Base-by-base conservation (phyloP, 2,113 vertebrate genomes). In the Hypomesus transpacificus region DNA sequence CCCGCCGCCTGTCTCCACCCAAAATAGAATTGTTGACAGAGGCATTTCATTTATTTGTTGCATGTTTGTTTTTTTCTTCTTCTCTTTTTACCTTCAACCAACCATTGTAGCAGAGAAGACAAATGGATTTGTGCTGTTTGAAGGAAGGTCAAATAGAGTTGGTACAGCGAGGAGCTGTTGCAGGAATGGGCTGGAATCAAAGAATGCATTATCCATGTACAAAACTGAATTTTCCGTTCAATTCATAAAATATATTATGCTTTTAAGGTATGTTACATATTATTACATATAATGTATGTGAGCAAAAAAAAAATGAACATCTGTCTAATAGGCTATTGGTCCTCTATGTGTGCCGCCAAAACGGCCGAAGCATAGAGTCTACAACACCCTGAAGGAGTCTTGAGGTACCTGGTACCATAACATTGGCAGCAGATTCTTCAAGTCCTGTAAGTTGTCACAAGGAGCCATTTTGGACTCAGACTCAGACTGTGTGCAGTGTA, bases 21-120 rank as follows among this genome's bases (percentile, higher is more conserved):
- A 86, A 87, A 89, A 89, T 72, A 88, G 70, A 76, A 72, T 77
- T 88, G 88, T 87, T 88, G 89, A 88, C 78, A 79, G 65, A 80
- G 54, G 80, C 71, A 61, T 87, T 87, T 87, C 75, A 87, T 88
- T 88, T 86, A 81, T 85, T 83, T 76, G 6, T 68, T 79, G 68
- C 78, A 72, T 82, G 7, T 75, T 70, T 83, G 0, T 74, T 70
- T 83, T 57, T 60, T 71, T 57, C 31, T 31, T 57, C 68, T 70
- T 68, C 5, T 39, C 51, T 83, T 72, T 80, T 22, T 83, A 73
- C 73, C 71, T 63, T 53, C 8, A 70, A 52, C 72, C 52, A 56
- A 54, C 79, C 82, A 75, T 69, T 84, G 74, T 72, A 77, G 62
- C 83, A 79, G 46, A 54, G 68, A 85, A 85, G 79, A 83, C 64